Percentiles rank a stretch among this genome's conserved stretches.
phyloP scores from a whole-genome alignment of 2,888 invertebrate genomes.

The Nymphalis urticae region DNA sequence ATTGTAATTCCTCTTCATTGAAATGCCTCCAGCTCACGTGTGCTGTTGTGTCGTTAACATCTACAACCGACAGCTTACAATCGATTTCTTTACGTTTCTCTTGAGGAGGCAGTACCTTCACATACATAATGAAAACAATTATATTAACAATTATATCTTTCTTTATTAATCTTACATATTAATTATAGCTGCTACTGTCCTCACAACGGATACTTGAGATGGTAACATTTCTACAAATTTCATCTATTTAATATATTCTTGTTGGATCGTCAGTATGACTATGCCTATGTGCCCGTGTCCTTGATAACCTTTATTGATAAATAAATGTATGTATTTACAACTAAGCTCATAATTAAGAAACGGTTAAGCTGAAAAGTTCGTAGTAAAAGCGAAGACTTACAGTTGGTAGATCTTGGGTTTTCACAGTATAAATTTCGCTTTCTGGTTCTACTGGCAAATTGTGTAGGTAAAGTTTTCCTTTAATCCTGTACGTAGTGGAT shows the following conservation, averaged over 20 bases:
- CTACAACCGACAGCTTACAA: constrained; percentile 86
- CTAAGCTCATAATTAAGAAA: no score
- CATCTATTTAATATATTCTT: no score
- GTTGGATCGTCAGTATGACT: no score
- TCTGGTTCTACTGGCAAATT: constrained; percentile 89
- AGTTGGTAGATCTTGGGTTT: constrained; percentile 81
- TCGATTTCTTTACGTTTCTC: constrained; percentile 83
- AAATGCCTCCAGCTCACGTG: constrained; percentile 92
- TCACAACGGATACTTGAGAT: no score
- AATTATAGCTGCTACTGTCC: no score
- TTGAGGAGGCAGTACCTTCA: constrained; percentile 53
- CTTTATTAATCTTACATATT: no score
- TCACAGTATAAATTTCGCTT: constrained; percentile 88
- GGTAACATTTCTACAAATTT: no score
- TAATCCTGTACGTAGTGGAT: constrained; percentile 90
- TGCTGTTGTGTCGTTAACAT: constrained; percentile 89
- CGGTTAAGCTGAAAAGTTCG: no score
- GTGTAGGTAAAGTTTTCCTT: constrained; percentile 89
- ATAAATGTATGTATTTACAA: no score
- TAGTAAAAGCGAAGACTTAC: constrained; percentile 49
- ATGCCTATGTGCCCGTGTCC: no score
- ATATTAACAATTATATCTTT: no score
- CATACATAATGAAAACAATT: background rate
- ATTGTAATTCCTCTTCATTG: constrained; percentile 88
- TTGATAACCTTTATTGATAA: no score